Conservation (phyloP, 2,888 invertebrate genomes). For the Tortrix viridana region DNA sequence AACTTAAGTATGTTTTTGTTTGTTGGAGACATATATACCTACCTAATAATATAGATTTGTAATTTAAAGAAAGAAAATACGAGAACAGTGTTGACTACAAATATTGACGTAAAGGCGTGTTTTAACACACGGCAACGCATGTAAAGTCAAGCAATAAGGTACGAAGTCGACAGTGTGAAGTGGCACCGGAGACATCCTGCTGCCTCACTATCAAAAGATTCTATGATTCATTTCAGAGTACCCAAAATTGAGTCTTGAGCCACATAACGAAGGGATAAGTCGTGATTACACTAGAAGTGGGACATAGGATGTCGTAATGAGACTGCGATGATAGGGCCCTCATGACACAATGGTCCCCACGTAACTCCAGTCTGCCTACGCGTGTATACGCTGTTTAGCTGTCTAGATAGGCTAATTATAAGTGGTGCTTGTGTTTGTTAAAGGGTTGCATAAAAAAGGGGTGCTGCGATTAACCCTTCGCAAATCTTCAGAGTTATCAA, state of each 20-base stretch:
- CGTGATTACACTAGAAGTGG: too few species aligned
- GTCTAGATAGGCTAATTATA: conserved; percentile 34
- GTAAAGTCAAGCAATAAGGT: conserved; percentile 44
- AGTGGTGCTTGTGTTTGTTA: conserved; percentile 3
- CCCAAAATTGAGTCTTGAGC: too few species aligned
- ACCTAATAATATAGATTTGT: too few species aligned
- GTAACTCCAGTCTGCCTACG: conserved; percentile 28
- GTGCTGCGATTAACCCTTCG: not conserved
- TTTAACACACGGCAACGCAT: conserved; percentile 12
- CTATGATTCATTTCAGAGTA: too few species aligned
- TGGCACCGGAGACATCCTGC: conserved; percentile 48
- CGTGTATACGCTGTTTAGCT: conserved; percentile 19
- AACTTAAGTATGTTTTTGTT: too few species aligned
- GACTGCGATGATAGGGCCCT: conserved; percentile 47
- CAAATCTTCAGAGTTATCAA: too few species aligned
- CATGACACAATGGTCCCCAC: conserved; percentile 45
- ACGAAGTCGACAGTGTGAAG: conserved; percentile 47
- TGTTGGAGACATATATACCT: too few species aligned
- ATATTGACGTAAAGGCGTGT: not conserved
- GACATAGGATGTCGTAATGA: too few species aligned
- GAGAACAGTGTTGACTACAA: not conserved
- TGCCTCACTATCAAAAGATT: too few species aligned
- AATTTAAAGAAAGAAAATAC: not conserved
- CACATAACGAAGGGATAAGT: too few species aligned
- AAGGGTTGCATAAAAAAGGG: not conserved